These are phyloP conservation scores for Chelonus insularis DNA, from an alignment of 1,140 invertebrate species.

Conservation along the genomic window DNA sequence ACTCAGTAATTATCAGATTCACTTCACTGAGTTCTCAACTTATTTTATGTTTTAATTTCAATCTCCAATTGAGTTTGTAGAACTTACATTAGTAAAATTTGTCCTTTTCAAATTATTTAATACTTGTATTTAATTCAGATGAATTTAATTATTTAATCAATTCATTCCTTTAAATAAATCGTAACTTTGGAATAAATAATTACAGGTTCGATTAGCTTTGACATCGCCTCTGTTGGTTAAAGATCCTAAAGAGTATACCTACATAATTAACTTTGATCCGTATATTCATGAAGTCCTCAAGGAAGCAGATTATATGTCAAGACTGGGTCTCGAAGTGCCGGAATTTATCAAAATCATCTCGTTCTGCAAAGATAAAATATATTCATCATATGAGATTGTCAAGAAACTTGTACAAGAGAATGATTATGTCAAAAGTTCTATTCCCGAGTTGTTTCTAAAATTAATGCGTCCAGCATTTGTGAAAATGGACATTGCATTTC, in stretches of 20 bases:
- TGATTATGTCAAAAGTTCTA: conserved; percentile 52
- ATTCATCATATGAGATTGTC: conserved; percentile 63
- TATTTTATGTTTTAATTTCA: no score
- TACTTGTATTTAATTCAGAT: no score
- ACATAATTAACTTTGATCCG: conserved; percentile 70
- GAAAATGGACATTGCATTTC: conserved; percentile 71
- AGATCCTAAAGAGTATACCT: conserved; percentile 64
- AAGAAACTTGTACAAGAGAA: conserved; percentile 65
- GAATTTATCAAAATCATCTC: conserved; percentile 68
- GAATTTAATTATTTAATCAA: no score
- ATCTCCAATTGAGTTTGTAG: no score
- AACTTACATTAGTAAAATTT: no score
- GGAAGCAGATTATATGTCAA: conserved; percentile 74
- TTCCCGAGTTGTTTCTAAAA: conserved; percentile 69
- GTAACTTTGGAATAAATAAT: conserved; percentile 4
- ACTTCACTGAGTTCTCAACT: no score
- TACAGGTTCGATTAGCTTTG: conserved; percentile 65
- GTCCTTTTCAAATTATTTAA: no score
- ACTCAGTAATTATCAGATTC: no score
- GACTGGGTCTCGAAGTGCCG: conserved; percentile 67
- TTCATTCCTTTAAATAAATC: conserved; percentile 4
- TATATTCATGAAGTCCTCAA: conserved; percentile 71
- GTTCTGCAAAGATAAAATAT: conserved; percentile 69
- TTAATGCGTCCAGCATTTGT: conserved; percentile 70
- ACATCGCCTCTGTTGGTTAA: conserved; percentile 64